These are phyloP conservation scores for Harlomillsia oculata DNA, from an alignment of 1,140 invertebrate genomes.

Conservation along the genomic window DNA sequence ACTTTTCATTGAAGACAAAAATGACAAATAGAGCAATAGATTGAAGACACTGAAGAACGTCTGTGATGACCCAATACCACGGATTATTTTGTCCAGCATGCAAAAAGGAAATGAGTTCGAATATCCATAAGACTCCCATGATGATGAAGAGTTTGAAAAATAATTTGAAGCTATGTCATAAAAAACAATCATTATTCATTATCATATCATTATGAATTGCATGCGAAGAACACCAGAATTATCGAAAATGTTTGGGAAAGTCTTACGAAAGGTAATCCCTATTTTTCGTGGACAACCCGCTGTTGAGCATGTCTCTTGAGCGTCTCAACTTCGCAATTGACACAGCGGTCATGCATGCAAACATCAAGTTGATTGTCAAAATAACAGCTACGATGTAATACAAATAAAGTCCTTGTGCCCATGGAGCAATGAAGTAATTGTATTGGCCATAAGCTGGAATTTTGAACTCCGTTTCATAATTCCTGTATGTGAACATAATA, in stretches of 20 bases:
- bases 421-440: slow-evolving; percentile 8
- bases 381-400: background rate
- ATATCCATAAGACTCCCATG: slow-evolving; percentile 1
- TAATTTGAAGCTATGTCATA: slow-evolving; percentile 8
- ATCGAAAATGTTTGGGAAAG: background rate
- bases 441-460: slow-evolving; percentile 4
- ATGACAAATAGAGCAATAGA: slow-evolving; percentile 9
- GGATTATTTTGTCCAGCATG: background rate
- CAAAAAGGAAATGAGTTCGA: slow-evolving; percentile 1
- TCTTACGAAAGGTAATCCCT: slow-evolving; percentile 2
- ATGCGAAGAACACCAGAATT: background rate
- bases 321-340: background rate
- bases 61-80: slow-evolving; percentile 4
- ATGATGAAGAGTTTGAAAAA: slow-evolving; percentile 5
- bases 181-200: background rate
- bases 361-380: slow-evolving; percentile 3
- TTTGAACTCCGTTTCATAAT: background rate
- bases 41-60: background rate
- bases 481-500: background rate
- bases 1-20: slow-evolving; percentile 5
- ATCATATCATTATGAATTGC: background rate
- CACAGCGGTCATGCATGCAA: background rate
- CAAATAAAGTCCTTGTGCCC: background rate
- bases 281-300: slow-evolving; percentile 2
- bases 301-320: background rate